Base-by-base conservation (phyloP, 2,797 vertebrate species). In the Gobionotothen gibberifrons region DNA sequence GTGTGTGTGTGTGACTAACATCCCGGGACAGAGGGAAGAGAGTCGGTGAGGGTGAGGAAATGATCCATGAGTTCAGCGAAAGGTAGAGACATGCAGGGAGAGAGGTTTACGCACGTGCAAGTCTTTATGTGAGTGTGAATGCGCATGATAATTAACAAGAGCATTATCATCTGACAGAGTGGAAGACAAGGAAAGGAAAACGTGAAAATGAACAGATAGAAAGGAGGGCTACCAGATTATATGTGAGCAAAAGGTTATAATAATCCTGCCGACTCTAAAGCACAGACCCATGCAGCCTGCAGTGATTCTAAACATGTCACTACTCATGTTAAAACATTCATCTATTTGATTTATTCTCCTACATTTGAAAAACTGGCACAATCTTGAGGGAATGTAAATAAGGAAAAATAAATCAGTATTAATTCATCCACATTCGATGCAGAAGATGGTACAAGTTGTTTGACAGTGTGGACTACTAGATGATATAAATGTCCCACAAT, bases 31-130 rank as follows among this genome's bases (percentile, higher is more conserved):
- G 42, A 72, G 58, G 51, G 59, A 80, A 61, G 62, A 81, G 78
- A 80, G 84, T 77, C 55, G 58, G 72, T 77, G 72, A 83, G 64
- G 79, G 68, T 61, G 74, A 87, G 72, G 74, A 71, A 82, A 85
- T 81, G 62, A 84, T 69, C 44, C 64, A 11, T 12, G 78, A 85
- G 77, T 87, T 87, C 79, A 87, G 60, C 46, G 2, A 62, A 75
- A 79, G 77, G 82, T 84, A 82, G 26, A 26, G 26, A 26, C 26
- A 26, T 26, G 40, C 44, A 51, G 55, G 4, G 40, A 61, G 74
- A 57, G 62, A 65, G 66, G 59, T 75, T 55, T 60, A 19, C n/a
- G 19, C 32, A 70, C 8, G 36, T 49, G 66, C 42, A 26, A 12
- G 39, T 69, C 17, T 56, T 49, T 29, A 4, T 32, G 21, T 52